A percentile compares a stretch with the other conserved stretches of the same genome.
Evolutionary conservation across 1,140 invertebrate genomes (phyloP).

Genomic region (Zeugodacus cucurbitae): DNA sequence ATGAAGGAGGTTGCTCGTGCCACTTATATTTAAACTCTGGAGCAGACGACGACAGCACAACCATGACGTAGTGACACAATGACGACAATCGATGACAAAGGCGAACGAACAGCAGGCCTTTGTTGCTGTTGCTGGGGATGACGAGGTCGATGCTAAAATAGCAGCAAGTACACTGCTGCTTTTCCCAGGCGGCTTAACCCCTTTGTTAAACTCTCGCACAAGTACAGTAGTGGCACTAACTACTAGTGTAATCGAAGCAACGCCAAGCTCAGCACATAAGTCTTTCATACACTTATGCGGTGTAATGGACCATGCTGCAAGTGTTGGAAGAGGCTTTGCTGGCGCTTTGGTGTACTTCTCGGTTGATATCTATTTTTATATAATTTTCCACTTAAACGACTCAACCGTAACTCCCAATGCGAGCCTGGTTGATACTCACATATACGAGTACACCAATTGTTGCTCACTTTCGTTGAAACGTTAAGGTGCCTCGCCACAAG

Average conservation of each 20-base stretch:
- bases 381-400: slow-evolving; percentile 8
- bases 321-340: background rate
- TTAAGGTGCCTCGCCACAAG: background rate
- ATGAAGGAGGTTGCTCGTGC: background rate
- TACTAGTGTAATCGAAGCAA: background rate
- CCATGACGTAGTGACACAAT: background rate
- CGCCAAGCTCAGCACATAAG: background rate
- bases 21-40: background rate
- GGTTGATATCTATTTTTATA: background rate
- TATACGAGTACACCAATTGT: background rate
- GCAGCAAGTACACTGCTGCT: background rate
- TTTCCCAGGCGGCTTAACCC: slow-evolving; percentile 15
- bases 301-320: background rate
- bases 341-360: background rate
- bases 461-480: background rate
- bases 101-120: background rate
- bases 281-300: background rate
- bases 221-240: background rate
- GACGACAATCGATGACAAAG: background rate
- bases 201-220: background rate
- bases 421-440: background rate
- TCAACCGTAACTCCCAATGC: background rate
- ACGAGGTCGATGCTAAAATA: background rate
- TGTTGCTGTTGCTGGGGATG: background rate
- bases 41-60: background rate